Percentiles rank a stretch among this genome's conserved stretches.
phyloP scores from a whole-genome alignment of 2,113 vertebrate species.

The Mastomys coucha region DNA sequence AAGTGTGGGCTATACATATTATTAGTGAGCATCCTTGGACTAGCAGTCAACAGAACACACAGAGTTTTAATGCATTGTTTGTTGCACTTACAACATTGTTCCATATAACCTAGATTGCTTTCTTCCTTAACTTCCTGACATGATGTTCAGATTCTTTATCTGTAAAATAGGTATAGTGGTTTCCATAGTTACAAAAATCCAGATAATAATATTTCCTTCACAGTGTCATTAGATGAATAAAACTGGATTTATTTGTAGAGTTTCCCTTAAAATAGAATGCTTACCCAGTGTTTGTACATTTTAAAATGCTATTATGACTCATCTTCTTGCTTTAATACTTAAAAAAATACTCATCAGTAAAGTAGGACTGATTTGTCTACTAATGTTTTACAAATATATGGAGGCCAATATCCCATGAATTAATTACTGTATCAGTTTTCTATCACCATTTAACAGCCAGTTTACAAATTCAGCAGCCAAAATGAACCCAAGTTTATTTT shows the following conservation, averaged over 20 bases:
- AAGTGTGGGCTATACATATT: not conserved
- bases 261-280: constrained; percentile 49
- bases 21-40: not conserved
- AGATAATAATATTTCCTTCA: not conserved
- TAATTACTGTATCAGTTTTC: not conserved
- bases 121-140: not conserved
- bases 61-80: not conserved
- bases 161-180: not conserved
- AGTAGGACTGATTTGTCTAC: not conserved
- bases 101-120: not conserved
- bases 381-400: not conserved
- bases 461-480: not conserved
- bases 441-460: not conserved
- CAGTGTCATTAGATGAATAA: not conserved
- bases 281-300: not conserved
- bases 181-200: not conserved
- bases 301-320: not conserved
- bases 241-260: not conserved
- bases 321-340: constrained; percentile 24
- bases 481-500: not conserved
- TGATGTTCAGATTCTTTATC: not conserved
- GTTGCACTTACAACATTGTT: not conserved
- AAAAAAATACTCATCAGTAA: not conserved
- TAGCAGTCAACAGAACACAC: not conserved
- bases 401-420: not conserved